Base-by-base conservation (phyloP, 1,140 invertebrate species). In the Tyrophagus putrescentiae region DNA sequence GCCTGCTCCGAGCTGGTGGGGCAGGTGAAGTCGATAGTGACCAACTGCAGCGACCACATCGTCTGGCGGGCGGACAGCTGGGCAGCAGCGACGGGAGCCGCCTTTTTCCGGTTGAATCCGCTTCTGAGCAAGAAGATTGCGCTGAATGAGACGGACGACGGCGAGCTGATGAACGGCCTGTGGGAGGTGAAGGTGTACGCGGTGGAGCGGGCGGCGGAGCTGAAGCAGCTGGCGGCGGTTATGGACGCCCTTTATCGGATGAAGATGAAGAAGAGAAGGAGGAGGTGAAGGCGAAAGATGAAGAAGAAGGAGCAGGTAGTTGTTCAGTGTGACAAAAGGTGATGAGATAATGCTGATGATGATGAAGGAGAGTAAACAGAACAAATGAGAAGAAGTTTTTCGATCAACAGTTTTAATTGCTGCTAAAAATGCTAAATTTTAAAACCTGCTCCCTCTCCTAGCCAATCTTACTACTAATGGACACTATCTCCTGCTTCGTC, bases 171-270 rank as follows among this genome's bases (percentile, higher is more conserved):
- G 27, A 82, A 85, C 62, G 86, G 93, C 82, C 78, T 97, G 64
- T 97, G 92, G 92, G 84, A 90, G 68, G 84, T 88, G 1, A 87
- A 88, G 69, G 84, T 82, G 0, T 93, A 90, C 54, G 9, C 23
- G 21, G 44, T 42, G 1, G 25, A 42, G 25, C 41, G 25, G 25
- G 18, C 1, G 6, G 25, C 18, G 18, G 18, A 42, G 18, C 25
- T 42, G 18, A 42, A 42, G 18, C 18, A 42, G 25, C 18, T 42
- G 18, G 25, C 25, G n/a, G n/a, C n/a, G n/a, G n/a, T n/a, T n/a
- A n/a, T 42, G 41, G 25, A 21, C 3, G 1, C 25, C 25, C 25
- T 21, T 42, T 42, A 42, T 42, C 6, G 6, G 41, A 42, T 42
- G 41, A 42, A 21, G 6, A 42, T 42, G 41, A 5, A 21, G 6